Evolutionary conservation across 2,113 vertebrate genomes (phyloP), one percentile per base, ranked within the genome.

Genomic region (Hucho hucho): DNA sequence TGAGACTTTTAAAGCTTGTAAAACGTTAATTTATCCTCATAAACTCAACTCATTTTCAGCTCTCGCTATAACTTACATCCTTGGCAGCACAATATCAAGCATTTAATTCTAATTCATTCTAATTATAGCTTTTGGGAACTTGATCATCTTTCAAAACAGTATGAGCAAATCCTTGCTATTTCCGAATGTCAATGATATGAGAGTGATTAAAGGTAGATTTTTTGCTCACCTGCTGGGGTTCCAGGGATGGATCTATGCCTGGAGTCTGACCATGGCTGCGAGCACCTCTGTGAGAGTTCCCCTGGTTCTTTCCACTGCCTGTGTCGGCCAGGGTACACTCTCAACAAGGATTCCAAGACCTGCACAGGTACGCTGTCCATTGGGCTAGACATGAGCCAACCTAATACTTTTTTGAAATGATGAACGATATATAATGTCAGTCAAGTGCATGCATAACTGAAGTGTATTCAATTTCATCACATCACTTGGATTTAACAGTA

Each of bases 221-320:
- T 6, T n/a, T 37, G 28, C 28, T 37, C 14, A 28, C 4, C 13
- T 28, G 64, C 59, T 89, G 82, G 11, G 77, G 72, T 80, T 79
- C 70, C 26, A 98, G 97, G 94, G 29, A 80, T 92, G 73, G 94
- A 98, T 79, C 88, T 92, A 84, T 99, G 98, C 37, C 0, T 93
- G 80, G 93, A 94, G 79, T 87, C 86, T 22, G 89, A 91, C 11
- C 97, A 97, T 0, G 94, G 95, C 84, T 99, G 98, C 82, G 94
- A 97, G 83, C 97, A 99, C 78, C 93, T 92, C 78, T 99, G 98
- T 28, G 65, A 98, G 83, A 98, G 92, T 25, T 87, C 91, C 18
- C 92, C 91, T 0, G 91, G 93, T 64, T 95, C 94, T 1, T 98
- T 92, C 90, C 92, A 94, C 81, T 99, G 97, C 2, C 88, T 94